Evolutionary conservation across 1,140 invertebrate genomes (phyloP).

Genomic region (Leguminivora glycinivorella): DNA sequence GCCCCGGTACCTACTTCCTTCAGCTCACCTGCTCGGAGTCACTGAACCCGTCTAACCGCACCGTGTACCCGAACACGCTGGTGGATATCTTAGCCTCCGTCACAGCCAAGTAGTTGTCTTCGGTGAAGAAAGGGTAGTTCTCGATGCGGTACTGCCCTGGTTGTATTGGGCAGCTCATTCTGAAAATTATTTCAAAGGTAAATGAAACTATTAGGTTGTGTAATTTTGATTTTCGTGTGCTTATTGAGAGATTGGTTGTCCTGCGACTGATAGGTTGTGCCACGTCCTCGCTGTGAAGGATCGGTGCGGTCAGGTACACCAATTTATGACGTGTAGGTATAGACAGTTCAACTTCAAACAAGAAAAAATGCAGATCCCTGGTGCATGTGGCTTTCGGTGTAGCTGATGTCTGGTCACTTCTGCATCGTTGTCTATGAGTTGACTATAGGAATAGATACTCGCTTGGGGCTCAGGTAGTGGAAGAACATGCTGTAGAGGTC

Average conservation of each 20-base stretch:
- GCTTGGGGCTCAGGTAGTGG: conserved; percentile 36
- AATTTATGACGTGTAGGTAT: no score
- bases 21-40: conserved; percentile 28
- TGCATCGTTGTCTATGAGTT: no score
- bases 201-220: background rate
- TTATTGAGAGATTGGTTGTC: background rate
- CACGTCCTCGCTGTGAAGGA: no score
- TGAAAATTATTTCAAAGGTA: conserved; percentile 25
- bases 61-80: conserved; percentile 47
- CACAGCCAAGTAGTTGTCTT: conserved; percentile 38
- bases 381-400: no score
- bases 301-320: no score
- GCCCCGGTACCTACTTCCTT: no score
- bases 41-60: conserved; percentile 35
- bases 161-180: conserved; percentile 40
- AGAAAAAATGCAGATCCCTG: no score
- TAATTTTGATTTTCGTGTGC: background rate
- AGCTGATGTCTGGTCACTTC: no score
- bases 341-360: no score
- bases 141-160: conserved; percentile 38
- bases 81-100: conserved; percentile 49
- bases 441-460: background rate
- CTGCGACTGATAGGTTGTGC: no score
- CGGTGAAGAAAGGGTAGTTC: conserved; percentile 40
- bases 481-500: conserved; percentile 41